phyloP scores from a whole-genome alignment of 2,113 vertebrate species.

The cattle (Bos taurus) region ARS-UCD2.0 NC_037355.1:11350501-11351000 shows the following conservation, averaged over 20 bases:
- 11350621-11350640: no score
- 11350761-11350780: background rate
- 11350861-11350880: background rate
- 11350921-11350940: background rate
- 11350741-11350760: background rate
- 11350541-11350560: background rate
- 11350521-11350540: background rate
- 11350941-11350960: background rate
- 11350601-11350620: no score
- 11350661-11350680: background rate
- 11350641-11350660: background rate
- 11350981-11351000: background rate
- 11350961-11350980: background rate
- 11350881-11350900: background rate
- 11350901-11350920: background rate
- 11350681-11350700: background rate
- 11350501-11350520: background rate
- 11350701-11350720: background rate
- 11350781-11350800: background rate
- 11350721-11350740: background rate
- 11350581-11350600: no score
- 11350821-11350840: background rate
- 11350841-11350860: background rate
- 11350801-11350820: background rate
- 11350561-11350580: background rate